These are phyloP conservation scores for Thera obeliscata DNA, from an alignment of 2,888 invertebrate genomes.

Conservation along the genomic window DNA sequence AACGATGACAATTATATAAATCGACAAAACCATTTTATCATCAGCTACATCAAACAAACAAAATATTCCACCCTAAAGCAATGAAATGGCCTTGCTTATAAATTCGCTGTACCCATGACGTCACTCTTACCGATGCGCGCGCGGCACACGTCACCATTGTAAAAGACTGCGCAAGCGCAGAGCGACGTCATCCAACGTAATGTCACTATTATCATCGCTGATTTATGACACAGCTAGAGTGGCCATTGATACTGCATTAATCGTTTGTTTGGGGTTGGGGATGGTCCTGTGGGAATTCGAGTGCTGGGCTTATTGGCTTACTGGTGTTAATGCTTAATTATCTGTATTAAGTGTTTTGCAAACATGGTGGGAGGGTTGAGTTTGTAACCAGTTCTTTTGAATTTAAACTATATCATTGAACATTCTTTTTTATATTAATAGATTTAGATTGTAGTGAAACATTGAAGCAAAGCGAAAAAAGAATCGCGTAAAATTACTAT, in stretches of 20 bases:
- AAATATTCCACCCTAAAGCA: conserved; percentile 1
- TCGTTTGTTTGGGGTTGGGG: conserved; percentile 75
- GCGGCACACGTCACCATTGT: conserved; percentile 65
- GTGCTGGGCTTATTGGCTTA: conserved; percentile 67
- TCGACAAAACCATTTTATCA: neutral
- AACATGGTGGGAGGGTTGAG: conserved; percentile 43
- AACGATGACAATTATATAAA: neutral
- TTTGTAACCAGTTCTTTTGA: conserved; percentile 18
- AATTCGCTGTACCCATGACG: conserved; percentile 4
- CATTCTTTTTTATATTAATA: no score
- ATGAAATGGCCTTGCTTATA: conserved; percentile 4
- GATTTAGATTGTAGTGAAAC: no score
- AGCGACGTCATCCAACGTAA: conserved; percentile 48
- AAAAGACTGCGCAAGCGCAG: conserved; percentile 55
- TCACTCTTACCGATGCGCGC: conserved; percentile 51
- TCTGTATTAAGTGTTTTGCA: conserved; percentile 47
- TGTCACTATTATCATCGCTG: conserved; percentile 65
- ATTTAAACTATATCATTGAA: neutral
- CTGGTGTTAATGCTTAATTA: conserved; percentile 51
- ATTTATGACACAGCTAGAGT: conserved; percentile 71
- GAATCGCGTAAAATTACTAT: no score
- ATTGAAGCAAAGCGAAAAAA: no score
- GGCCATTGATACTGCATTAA: conserved; percentile 77
- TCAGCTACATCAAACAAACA: neutral
- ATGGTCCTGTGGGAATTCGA: conserved; percentile 67